Percentiles rank a stretch among this genome's conserved stretches.
phyloP scores from a whole-genome alignment of 1,140 invertebrate genomes.

The Bombus polaris region DNA sequence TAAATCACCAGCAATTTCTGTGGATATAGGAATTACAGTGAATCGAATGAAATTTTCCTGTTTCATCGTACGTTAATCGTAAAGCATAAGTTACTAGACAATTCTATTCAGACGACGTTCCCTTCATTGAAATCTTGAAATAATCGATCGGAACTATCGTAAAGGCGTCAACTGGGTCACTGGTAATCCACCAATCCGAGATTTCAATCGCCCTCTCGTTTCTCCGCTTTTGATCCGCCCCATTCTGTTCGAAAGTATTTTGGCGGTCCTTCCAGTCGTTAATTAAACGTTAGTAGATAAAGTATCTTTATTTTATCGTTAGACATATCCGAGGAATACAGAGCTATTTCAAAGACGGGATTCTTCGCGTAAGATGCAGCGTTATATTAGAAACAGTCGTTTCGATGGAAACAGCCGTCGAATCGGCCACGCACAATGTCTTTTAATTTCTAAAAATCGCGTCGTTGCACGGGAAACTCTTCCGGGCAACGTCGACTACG shows the following conservation, averaged over 20 bases:
- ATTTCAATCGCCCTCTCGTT: not conserved
- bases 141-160: not conserved
- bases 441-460: not conserved
- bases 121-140: not conserved
- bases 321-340: constrained; percentile 22
- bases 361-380: not conserved
- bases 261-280: not conserved
- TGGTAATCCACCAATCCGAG: not conserved
- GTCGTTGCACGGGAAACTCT: not conserved
- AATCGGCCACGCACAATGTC: not conserved
- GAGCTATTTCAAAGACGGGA: constrained; percentile 11
- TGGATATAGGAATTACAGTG: too few relatives aligned
- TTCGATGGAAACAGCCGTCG: not conserved
- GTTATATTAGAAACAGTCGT: constrained; percentile 8
- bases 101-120: not conserved
- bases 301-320: not conserved
- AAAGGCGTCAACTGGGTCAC: not conserved
- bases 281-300: constrained; percentile 16
- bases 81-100: not conserved
- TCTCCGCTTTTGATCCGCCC: not conserved
- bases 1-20: not conserved
- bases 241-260: not conserved
- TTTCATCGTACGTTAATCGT: not conserved
- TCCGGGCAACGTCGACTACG: not conserved
- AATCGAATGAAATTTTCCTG: not conserved